A percentile compares a stretch with the other conserved stretches of the same genome.
These are phyloP conservation scores for Pica pica DNA, from an alignment of 2,113 vertebrate species.

Conservation along the genomic window DNA sequence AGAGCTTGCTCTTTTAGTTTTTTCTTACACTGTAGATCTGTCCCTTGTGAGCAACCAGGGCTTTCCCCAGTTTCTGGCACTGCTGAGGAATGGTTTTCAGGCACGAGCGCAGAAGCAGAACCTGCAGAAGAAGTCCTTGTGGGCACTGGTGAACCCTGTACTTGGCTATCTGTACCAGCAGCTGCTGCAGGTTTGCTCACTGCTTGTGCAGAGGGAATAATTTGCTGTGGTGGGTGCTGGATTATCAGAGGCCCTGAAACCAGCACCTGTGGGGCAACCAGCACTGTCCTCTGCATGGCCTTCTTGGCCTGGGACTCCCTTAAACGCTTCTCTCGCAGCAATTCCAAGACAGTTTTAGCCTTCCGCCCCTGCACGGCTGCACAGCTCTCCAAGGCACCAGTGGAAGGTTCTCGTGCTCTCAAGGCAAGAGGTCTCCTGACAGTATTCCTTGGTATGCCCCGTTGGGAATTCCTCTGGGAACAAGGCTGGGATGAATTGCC, in stretches of 20 bases:
- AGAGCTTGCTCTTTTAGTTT: neutral
- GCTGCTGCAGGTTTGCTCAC: neutral
- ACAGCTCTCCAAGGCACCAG: accelerated
- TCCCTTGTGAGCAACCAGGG: neutral
- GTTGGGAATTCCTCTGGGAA: neutral
- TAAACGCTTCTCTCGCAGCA: conserved; percentile 69
- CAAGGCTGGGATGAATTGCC: neutral
- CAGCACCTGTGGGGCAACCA: conserved; percentile 38
- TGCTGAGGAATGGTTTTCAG: neutral
- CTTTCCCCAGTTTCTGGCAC: neutral
- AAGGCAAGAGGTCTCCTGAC: neutral
- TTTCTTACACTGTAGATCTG: neutral
- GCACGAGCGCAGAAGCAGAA: neutral
- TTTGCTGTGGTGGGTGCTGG: neutral
- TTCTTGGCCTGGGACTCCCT: conserved; percentile 19
- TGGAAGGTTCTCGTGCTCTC: neutral
- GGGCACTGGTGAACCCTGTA: neutral
- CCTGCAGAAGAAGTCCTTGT: neutral
- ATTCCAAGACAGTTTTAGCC: conserved; percentile 68
- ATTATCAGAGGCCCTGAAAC: conserved; percentile 54
- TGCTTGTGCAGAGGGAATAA: neutral
- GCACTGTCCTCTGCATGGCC: neutral
- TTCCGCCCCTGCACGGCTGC: neutral
- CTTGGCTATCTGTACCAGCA: neutral
- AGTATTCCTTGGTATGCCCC: neutral